Conservation (phyloP, 2,888 invertebrate species). For the Pheosia tremula region DNA sequence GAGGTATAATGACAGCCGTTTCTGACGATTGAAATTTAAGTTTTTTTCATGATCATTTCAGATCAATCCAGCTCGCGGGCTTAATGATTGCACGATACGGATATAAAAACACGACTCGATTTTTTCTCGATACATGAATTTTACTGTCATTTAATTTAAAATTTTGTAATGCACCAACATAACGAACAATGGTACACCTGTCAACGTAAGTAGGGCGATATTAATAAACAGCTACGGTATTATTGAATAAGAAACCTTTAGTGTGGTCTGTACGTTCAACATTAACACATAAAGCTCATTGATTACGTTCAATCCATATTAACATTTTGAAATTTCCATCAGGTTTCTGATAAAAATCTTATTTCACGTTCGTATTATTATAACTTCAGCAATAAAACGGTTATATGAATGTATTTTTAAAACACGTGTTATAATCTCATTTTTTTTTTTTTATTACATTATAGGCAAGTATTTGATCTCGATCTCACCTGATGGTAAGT, state of each 20-base stretch:
- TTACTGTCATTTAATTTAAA: slow-evolving; percentile 21
- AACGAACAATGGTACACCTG: slow-evolving; percentile 48
- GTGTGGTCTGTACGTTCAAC: slow-evolving; percentile 9
- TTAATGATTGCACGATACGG: background rate
- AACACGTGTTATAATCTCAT: too few species aligned
- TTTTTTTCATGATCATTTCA: slow-evolving; percentile 14
- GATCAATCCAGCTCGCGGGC: slow-evolving; percentile 19
- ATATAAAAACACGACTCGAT: slow-evolving; percentile 7
- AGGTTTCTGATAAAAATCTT: background rate
- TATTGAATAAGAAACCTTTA: slow-evolving; percentile 18
- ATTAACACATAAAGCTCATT: slow-evolving; percentile 16
- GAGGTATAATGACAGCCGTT: slow-evolving; percentile 51
- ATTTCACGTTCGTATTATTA: background rate
- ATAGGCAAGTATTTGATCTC: too few species aligned
- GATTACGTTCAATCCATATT: slow-evolving; percentile 17
- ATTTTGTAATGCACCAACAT: slow-evolving; percentile 21
- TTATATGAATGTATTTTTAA: too few species aligned
- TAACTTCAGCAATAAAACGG: background rate
- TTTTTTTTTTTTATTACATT: too few species aligned
- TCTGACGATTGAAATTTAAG: slow-evolving; percentile 35
- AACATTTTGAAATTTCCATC: background rate
- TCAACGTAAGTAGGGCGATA: slow-evolving; percentile 44
- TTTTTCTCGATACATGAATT: slow-evolving; percentile 16
- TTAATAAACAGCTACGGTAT: slow-evolving; percentile 38
- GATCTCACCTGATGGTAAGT: too few species aligned